phyloP scores from a whole-genome alignment of 2,888 invertebrate genomes.

The Ligdia adustata region DNA sequence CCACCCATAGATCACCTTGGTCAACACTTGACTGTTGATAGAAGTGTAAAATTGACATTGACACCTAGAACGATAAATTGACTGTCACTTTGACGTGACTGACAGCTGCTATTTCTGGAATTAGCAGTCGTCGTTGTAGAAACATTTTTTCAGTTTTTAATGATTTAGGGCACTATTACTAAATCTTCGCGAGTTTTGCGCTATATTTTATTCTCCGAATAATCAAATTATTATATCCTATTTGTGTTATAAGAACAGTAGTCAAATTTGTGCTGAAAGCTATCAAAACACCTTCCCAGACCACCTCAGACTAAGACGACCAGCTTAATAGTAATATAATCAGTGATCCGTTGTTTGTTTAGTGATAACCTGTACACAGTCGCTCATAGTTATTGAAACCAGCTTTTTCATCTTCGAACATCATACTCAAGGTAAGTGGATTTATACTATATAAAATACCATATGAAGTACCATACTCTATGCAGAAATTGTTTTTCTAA shows the following conservation, averaged over 20 bases:
- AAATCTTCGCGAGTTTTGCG: constrained; percentile 11
- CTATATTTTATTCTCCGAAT: background rate
- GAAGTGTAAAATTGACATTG: background rate
- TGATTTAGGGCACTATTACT: constrained; percentile 9
- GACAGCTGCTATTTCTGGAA: constrained; percentile 11
- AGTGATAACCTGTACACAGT: too few species aligned
- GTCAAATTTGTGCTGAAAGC: constrained; percentile 7
- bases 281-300: too few species aligned
- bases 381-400: too few species aligned
- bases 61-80: background rate
- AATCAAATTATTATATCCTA: background rate
- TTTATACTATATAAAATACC: background rate
- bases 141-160: constrained; percentile 13
- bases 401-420: constrained; percentile 9
- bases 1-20: background rate
- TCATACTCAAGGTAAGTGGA: constrained; percentile 28
- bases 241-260: background rate
- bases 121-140: constrained; percentile 10
- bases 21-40: background rate
- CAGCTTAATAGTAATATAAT: background rate
- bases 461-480: background rate
- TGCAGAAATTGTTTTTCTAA: too few species aligned
- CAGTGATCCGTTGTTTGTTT: background rate
- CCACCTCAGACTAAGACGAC: too few species aligned
- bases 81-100: background rate